Evolutionary conservation across 2,113 vertebrate species (phyloP), one percentile per base, ranked within the genome.

Genomic region (Pluvianellus socialis): DNA sequence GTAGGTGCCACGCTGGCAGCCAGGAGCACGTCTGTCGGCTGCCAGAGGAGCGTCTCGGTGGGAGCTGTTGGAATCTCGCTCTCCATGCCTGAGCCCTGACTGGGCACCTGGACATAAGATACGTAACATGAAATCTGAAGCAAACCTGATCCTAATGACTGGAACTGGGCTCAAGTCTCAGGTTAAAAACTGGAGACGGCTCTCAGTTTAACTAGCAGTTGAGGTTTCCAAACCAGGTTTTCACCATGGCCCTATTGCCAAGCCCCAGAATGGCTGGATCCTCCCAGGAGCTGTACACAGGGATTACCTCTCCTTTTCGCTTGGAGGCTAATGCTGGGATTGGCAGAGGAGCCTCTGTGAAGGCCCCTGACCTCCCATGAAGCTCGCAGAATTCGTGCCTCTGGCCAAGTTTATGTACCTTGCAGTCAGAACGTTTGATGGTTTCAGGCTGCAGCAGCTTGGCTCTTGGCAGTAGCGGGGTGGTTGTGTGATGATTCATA

Each of bases 401-500:
- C 73, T 35, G 67, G 89, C 94, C 96, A 79, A 85, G 92, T 96
- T 90, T 89, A 49, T 58, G 33, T 84, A 94, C 93, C 91, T 85
- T 79, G 49, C 74, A 87, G 70, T 72, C 65, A 79, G 12, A 86
- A 55, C 5, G 44, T 30, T 72, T 65, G 83, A 85, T 61, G 66
- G 80, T 42, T 82, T 20, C 84, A 35, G 77, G 91, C 96, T 94
- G 94, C 45, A 4, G 15, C 30, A 30, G 42, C 68, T 81, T 45
- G 90, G 56, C 81, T 96, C 18, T 49, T 89, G 93, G 77, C 77
- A 47, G 58, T 3, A 0, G 22, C 6, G 3, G 28, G 83, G 52
- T 61, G 62, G 6, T 87, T n/a, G 38, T 72, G 73, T 35, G 63
- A 62, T 95, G 92, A 94, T 66, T 95, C 92, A 84, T 74, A 87